phyloP scores from a whole-genome alignment of 1,140 invertebrate species.

The Drosophila pruinosa region DNA sequence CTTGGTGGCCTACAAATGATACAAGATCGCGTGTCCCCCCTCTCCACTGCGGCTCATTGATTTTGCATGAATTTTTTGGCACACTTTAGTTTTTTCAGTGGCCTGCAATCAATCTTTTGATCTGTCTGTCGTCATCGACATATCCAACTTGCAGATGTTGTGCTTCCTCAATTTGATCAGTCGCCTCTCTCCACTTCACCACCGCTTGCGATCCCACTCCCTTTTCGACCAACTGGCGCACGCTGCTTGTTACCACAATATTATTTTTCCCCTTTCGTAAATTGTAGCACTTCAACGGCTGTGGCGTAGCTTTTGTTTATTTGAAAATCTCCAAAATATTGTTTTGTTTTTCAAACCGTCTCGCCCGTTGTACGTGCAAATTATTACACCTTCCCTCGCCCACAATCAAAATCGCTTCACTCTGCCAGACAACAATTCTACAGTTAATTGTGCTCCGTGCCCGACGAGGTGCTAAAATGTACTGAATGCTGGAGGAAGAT shows the following conservation, averaged over 20 bases:
- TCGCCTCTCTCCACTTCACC: background rate
- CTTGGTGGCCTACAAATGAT: constrained; percentile 55
- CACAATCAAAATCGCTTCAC: background rate
- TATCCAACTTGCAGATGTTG: constrained; percentile 7
- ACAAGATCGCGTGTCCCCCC: constrained; percentile 19
- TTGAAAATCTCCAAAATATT: constrained; percentile 61
- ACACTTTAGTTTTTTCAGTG: constrained; percentile 5
- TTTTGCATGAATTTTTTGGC: constrained; percentile 7
- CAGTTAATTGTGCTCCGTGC: constrained; percentile 34
- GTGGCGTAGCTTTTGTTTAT: constrained; percentile 57
- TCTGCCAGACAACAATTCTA: constrained; percentile 10
- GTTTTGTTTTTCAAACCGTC: constrained; percentile 47
- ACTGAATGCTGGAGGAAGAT: constrained; percentile 41
- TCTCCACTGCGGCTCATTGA: too few species aligned
- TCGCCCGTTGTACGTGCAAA: constrained; percentile 49
- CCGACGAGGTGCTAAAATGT: constrained; percentile 54
- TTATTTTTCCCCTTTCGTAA: constrained; percentile 12
- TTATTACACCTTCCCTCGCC: constrained; percentile 28
- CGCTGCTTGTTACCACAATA: constrained; percentile 7
- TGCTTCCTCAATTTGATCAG: background rate
- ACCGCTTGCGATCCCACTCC: background rate
- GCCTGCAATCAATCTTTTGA: constrained; percentile 44
- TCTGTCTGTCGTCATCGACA: constrained; percentile 12
- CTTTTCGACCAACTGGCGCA: background rate
- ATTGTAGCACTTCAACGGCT: constrained; percentile 34